Evolutionary conservation across 2,888 invertebrate species (phyloP), one percentile per base, ranked within the genome.

Genomic region (Chrysotoxum bicinctum): DNA sequence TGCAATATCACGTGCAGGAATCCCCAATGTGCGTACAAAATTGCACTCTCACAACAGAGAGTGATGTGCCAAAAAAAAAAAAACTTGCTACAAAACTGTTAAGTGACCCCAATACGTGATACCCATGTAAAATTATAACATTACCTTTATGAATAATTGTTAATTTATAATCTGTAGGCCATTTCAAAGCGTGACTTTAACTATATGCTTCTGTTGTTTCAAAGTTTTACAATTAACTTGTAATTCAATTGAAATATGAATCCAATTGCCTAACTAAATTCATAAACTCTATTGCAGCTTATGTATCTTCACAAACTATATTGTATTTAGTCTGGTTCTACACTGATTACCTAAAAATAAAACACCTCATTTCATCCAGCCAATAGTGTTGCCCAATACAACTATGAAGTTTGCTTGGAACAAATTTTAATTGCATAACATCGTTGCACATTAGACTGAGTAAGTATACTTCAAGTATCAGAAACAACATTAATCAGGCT

Each of bases 91-190:
- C 81, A 76, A 85, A 81, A 72, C 72, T 66, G 81, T 77, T 72
- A 56, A 81, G 43, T 69, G 81, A 73, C 81, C 85, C 62, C 85
- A 81, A 81, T 85, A 85, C 85, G 85, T 85, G 85, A 60, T 73
- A 64, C 32, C 69, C 85, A 77, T 81, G 62, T 6, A 10, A 50
- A 50, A 66, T 48, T 66, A 52, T 76, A 72, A 45, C 77, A 72
- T 58, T 60, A 37, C 19, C 64, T 56, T 74, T 70, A 80, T 68
- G 76, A 45, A 68, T 45, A 79, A 70, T 84, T 79, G 79, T 79
- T 70, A 79, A 75, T 60, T 60, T 79, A 45, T 69, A 50, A 79
- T 58, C 62, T 84, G 79, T 77, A 73, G 85, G 85, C 81, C 81
- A 85, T 43, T 68, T 32, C 2, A 37, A 35, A 77, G 56, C 77